phyloP scores from a whole-genome alignment of 53 echinoderm and acorn worm genomes.

The Echinarachnius parma region DNA sequence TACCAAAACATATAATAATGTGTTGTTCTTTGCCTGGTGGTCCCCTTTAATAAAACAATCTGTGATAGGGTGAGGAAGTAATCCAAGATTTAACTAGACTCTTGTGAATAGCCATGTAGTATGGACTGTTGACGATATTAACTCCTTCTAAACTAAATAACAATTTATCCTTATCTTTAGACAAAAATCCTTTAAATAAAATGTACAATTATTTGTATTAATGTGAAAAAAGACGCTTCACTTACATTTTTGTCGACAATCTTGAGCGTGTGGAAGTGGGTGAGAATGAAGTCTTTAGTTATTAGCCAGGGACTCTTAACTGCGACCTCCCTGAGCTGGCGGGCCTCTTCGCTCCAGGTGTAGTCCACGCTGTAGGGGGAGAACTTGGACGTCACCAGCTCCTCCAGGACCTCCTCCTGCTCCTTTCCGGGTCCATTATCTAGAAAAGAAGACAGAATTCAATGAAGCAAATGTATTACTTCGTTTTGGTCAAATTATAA shows the following conservation, averaged over 20 bases:
- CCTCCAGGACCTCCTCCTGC: constrained; percentile 83
- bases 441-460: constrained; percentile 20
- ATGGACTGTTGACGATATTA: too few species aligned
- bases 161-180: too few species aligned
- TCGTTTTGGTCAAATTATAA: too few species aligned
- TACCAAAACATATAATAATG: too few species aligned
- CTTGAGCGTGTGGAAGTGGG: constrained; percentile 84
- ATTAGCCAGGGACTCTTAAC: constrained; percentile 97
- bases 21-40: too few species aligned
- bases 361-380: constrained; percentile 97
- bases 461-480: not conserved
- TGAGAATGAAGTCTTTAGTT: constrained; percentile 71
- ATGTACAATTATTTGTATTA: too few species aligned
- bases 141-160: too few species aligned
- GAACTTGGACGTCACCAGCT: constrained; percentile 75
- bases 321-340: constrained; percentile 78
- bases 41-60: too few species aligned
- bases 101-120: too few species aligned
- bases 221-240: not conserved
- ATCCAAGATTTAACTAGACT: too few species aligned
- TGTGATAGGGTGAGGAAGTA: too few species aligned
- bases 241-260: constrained; percentile 88
- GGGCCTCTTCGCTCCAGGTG: constrained; percentile 93
- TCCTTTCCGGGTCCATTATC: constrained; percentile 75
- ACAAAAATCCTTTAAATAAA: too few species aligned